These are phyloP conservation scores for Brachyalestes nurse DNA, from an alignment of 2,797 vertebrate species.

Conservation along the genomic window DNA sequence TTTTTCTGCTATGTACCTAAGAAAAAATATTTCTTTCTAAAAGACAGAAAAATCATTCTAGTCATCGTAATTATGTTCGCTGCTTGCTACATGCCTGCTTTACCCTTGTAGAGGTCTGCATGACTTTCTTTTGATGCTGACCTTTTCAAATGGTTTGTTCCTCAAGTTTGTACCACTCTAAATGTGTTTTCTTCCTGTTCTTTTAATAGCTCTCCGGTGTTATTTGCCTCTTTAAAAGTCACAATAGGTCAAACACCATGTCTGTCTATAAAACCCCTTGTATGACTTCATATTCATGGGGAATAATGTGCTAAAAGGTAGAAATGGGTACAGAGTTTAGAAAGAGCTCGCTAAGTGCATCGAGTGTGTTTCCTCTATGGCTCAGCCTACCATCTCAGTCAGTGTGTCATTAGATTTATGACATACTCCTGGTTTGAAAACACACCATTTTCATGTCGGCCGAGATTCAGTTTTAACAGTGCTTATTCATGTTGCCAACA, in stretches of 20 bases:
- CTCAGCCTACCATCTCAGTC: conserved; percentile 4
- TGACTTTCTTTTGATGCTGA: conserved; percentile 15
- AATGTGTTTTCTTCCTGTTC: neutral
- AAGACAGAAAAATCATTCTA: conserved; percentile 1
- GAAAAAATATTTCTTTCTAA: neutral
- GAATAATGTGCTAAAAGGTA: neutral
- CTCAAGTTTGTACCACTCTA: neutral
- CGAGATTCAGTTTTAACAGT: conserved; percentile 39
- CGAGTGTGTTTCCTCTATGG: neutral
- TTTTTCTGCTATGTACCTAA: neutral
- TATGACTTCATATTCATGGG: neutral
- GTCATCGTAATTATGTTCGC: neutral
- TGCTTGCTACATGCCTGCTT: conserved; percentile 19
- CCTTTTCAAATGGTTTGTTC: conserved; percentile 34
- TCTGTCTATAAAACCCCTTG: conserved; percentile 1
- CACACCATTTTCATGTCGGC: conserved; percentile 38
- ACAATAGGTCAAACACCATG: neutral
- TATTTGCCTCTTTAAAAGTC: neutral
- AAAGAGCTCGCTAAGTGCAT: neutral
- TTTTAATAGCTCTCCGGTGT: neutral
- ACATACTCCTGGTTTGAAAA: conserved; percentile 42
- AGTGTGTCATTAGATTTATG: conserved; percentile 48
- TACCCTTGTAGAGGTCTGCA: conserved; percentile 16
- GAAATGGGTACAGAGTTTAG: neutral
- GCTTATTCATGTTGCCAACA: conserved; percentile 22